Base-by-base conservation (phyloP, 1,140 invertebrate genomes). In the Phthorimaea operculella region DNA sequence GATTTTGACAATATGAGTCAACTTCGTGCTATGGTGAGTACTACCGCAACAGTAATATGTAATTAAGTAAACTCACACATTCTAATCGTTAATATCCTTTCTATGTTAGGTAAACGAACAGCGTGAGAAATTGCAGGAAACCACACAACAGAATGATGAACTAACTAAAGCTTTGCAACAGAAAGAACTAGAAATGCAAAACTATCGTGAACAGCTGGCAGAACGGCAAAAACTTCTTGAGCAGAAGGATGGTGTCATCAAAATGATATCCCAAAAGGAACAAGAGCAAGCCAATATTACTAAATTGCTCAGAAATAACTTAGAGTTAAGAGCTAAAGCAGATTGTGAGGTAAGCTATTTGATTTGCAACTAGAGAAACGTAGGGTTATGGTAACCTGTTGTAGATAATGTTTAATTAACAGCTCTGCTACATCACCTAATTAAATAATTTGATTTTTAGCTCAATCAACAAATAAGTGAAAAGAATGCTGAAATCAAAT, bases 201-300 rank as follows among this genome's bases (percentile, higher is more conserved):
- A 60, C 4, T 57, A 64, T 7, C 36, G 62, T n/a, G 60, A 74
- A 51, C 59, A 54, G 0, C 17, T 72, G 33, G 36, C 52, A 3
- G 62, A 72, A 54, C 69, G 74, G 55, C 69, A 76, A 55, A 51
- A 65, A 10, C 17, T 62, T 11, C 52, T 79, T 48, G 63, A 75
- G 52, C 59, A 78, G 57, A 72, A 60, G 56, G 66, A 80, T 33
- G 59, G 52, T 51, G 45, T 74, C 1, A 65, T 83, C 33, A 74
- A 76, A 63, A 66, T 68, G 51, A 42, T 81, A 33, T 62, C 69
- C n/a, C 63, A 70, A 50, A 76, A 78, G 54, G 68, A 79, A 58
- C 66, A 74, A 55, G 76, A 82, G 63, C 77, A 79, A 49, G 55
- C 45, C n/a, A 74, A 72, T 54, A 73, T 78, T 28, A 72, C 79